Conservation (phyloP, 1,140 invertebrate species). For the Euura lappo region DNA sequence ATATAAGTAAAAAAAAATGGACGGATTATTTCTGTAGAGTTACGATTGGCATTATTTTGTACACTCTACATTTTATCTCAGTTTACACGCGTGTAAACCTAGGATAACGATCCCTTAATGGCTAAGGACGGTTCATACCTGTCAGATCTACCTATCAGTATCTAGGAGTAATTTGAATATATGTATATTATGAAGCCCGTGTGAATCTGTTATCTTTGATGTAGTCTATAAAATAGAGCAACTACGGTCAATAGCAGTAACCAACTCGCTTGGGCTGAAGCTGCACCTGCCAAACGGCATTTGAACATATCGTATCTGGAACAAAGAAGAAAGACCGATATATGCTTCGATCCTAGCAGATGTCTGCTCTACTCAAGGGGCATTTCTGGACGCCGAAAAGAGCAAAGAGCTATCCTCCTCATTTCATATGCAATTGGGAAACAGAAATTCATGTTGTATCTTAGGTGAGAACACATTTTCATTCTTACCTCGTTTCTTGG, state of each 20-base stretch:
- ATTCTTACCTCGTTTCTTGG: conserved; percentile 71
- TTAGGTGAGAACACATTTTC: no score
- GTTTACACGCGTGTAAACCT: no score
- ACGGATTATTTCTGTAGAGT: no score
- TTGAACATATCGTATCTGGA: conserved; percentile 85
- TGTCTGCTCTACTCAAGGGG: no score
- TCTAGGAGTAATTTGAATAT: not conserved
- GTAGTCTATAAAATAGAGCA: conserved; percentile 33
- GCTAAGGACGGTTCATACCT: not conserved
- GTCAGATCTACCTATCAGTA: not conserved
- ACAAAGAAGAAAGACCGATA: conserved; percentile 27
- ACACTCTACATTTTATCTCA: no score
- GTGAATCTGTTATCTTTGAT: conserved; percentile 31
- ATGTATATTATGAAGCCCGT: not conserved
- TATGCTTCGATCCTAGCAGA: not conserved
- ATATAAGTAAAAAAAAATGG: no score
- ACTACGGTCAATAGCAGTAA: conserved; percentile 48
- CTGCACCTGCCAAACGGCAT: conserved; percentile 86
- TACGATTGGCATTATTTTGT: no score
- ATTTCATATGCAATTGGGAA: no score
- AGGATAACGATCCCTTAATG: no score
- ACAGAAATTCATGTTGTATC: no score
- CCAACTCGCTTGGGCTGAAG: conserved; percentile 63
- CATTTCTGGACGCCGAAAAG: no score
- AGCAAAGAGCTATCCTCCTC: no score